Evolutionary conservation across 2,797 vertebrate genomes (phyloP).

Genomic region (Oceanodroma leucorhoa): DNA sequence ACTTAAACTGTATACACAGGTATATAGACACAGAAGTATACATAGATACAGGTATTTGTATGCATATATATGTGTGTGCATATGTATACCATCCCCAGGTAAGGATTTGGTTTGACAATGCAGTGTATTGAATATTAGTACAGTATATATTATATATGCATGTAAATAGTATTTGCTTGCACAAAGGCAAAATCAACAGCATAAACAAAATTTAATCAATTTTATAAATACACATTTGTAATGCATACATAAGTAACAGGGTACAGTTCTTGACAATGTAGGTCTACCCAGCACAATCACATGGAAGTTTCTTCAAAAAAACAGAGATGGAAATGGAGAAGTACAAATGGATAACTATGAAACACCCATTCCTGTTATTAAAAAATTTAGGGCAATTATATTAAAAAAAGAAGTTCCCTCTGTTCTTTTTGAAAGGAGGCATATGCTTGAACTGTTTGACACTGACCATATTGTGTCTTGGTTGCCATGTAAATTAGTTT

Average conservation of each 20-base stretch:
- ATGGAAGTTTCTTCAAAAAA: background rate
- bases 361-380: background rate
- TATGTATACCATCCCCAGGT: background rate
- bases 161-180: background rate
- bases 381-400: background rate
- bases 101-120: background rate
- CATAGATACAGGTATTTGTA: background rate
- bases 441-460: background rate
- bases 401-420: background rate
- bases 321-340: background rate
- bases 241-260: background rate
- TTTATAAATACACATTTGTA: background rate
- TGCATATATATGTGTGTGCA: accelerated
- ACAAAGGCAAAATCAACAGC: too few species aligned
- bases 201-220: background rate
- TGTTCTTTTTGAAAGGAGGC: background rate
- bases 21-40: background rate
- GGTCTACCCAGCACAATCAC: background rate
- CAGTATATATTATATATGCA: background rate
- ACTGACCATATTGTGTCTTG: background rate
- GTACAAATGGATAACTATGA: background rate
- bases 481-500: background rate
- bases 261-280: background rate
- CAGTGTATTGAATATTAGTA: background rate
- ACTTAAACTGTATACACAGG: background rate